phyloP scores from a whole-genome alignment of 1,140 invertebrate genomes.

The Drosophila suzukii region DNA sequence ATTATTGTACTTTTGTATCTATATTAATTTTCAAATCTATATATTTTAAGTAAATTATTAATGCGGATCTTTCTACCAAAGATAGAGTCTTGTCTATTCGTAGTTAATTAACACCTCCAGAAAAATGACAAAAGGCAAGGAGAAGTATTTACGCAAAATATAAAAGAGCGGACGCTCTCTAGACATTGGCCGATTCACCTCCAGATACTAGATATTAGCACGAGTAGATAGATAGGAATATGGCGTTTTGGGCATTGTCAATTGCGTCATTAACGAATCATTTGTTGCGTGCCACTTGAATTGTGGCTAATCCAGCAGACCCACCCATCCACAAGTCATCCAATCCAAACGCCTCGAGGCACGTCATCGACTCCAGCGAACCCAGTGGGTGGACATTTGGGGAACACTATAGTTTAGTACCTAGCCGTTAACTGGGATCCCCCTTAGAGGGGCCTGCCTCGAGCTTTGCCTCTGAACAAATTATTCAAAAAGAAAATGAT shows the following conservation, averaged over 20 bases:
- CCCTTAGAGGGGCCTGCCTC: not conserved
- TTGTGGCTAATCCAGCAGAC: conserved; percentile 20
- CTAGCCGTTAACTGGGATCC: not conserved
- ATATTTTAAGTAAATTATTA: too few species aligned
- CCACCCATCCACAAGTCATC: conserved; percentile 6
- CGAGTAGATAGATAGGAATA: conserved; percentile 5
- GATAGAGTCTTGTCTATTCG: conserved; percentile 9
- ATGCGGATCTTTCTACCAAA: not conserved
- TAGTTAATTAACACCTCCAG: not conserved
- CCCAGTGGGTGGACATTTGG: not conserved
- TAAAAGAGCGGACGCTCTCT: conserved; percentile 9
- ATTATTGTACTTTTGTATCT: too few species aligned
- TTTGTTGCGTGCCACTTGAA: conserved; percentile 68
- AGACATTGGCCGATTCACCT: conserved; percentile 1
- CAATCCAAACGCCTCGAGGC: not conserved
- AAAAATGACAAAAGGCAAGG: not conserved
- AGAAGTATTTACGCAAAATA: conserved; percentile 1
- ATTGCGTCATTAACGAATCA: conserved; percentile 62
- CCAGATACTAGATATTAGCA: conserved; percentile 18
- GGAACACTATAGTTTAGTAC: conserved; percentile 18
- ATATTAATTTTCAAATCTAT: too few species aligned
- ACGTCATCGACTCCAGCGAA: conserved; percentile 10
- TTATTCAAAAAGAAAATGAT: not conserved
- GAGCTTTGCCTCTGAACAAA: not conserved
- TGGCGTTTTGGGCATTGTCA: conserved; percentile 19